These are phyloP conservation scores for Xylocopa sonorina DNA, from an alignment of 1,140 invertebrate species.

Conservation along the genomic window DNA sequence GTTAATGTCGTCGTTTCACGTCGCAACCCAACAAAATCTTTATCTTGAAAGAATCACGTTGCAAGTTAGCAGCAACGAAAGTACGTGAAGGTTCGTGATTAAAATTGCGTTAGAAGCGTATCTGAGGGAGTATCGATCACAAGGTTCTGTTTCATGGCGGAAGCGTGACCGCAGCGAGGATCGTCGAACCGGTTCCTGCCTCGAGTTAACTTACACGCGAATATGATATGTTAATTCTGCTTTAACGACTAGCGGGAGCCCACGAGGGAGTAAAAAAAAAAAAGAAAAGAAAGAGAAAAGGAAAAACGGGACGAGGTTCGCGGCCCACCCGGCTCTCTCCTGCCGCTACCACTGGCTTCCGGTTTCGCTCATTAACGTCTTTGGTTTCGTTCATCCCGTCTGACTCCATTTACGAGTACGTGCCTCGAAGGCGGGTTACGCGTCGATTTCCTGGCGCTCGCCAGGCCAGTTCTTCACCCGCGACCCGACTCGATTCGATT, in stretches of 20 bases:
- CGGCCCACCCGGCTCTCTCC: conserved; percentile 30
- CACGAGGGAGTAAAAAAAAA: conserved; percentile 41
- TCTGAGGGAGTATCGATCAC: background rate
- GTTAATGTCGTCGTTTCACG: too few species aligned
- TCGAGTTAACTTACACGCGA: background rate
- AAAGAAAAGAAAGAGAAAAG: too few species aligned
- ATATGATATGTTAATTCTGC: conserved; percentile 55
- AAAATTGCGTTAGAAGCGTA: background rate
- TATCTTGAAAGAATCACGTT: too few species aligned
- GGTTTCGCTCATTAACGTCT: conserved; percentile 33
- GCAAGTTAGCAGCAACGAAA: too few species aligned
- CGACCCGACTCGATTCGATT: conserved; percentile 38
- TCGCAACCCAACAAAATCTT: too few species aligned
- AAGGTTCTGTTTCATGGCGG: background rate
- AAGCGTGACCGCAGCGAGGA: background rate
- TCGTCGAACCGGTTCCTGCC: background rate
- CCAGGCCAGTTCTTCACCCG: background rate
- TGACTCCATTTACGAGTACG: conserved; percentile 19
- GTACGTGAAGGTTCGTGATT: background rate
- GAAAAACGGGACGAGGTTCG: conserved; percentile 44
- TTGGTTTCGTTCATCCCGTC: conserved; percentile 44
- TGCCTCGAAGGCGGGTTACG: conserved; percentile 20
- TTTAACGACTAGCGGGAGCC: conserved; percentile 50
- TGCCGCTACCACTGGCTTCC: background rate
- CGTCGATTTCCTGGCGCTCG: conserved; percentile 39